Evolutionary conservation across 1,140 invertebrate genomes (phyloP), one percentile per base, ranked within the genome.

Genomic region (Megathymus violae): DNA sequence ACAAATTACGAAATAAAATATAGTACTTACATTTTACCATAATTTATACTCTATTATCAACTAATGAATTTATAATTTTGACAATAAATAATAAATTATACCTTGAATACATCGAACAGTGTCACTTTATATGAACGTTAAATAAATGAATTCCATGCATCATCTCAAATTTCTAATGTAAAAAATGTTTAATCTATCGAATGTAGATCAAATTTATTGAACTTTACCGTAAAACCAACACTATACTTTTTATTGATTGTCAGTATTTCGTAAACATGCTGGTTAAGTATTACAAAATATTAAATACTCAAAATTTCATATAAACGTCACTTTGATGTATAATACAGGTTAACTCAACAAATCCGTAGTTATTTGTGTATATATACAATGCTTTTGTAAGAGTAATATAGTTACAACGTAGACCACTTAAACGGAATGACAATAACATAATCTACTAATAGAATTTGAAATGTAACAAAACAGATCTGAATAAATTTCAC

Each of bases 401-500:
- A 1, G 1, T 43, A 46, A 46, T 4, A 22, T 9, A 22, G 22
- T 22, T 11, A n/a, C 4, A 56, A 50, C 13, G 48, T 15, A 19
- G 38, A 58, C 16, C 25, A 52, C 31, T 14, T 67, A 74, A 72
- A 78, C 82, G 81, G 81, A 88, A 86, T 85, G 85, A 82, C 51
- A 46, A 62, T 69, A 58, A 76, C 67, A 58, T 77, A 82, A 80
- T 71, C 68, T 77, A 5, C 54, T 71, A 71, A 82, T 84, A 89
- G 78, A 87, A 71, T 85, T 80, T 86, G 71, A 77, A 80, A 78
- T 44, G 69, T 63, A 69, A 63, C 84, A 78, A 86, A 81, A 75
- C 72, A 87, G 71, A 82, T 89, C 85, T 84, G 74, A 82, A 78
- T 74, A 79, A 73, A 78, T 85, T 85, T 70, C 75, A 78, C 80